Evolutionary conservation across 2,888 invertebrate species (phyloP), one percentile per base, ranked within the genome.

Genomic region (Fissipunctia ypsillon): DNA sequence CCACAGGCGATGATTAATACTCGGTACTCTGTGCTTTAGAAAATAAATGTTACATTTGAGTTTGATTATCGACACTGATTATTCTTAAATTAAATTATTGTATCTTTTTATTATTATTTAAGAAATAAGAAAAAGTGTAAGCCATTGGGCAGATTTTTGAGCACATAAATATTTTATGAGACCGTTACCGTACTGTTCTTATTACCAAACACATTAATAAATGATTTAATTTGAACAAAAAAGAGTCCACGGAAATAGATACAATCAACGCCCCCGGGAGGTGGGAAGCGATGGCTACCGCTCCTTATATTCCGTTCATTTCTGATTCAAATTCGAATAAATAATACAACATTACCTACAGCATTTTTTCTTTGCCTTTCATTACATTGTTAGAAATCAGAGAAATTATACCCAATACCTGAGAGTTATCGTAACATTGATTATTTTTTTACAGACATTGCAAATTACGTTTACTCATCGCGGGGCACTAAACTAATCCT

Each of bases 401-500:
- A 19, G 6, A n/a, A 64, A 50, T 45, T 2, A 43, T 12, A 22
- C 25, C 10, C 9, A 22, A 12, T 1, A 48, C 28, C n/a, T 14
- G 45, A 31, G 16, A 35, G 31, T 35, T 16, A 48, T 16, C 7
- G 10, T 50, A 41, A 67, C 16, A n/a, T 16, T 41, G 2, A 3
- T 52, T 6, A 12, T 7, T 31, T 43, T 38, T 41, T 70, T 43
- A 3, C 25, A 70, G 70, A 0, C 31, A n/a, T 57, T 28, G 76
- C 69, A 52, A 69, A 43, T 14, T 82, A 68, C 56, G 73, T 81
- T 2, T 64, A 60, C 25, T 68, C 80, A 14, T 64, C 56, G 22
- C 57, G 73, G 22, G 78, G 80, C 1, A 78, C 50, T 22, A 67
- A 64, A 31, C 31, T 79, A 2, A 68, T 81, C 5, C 31, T 74